Evolutionary conservation across 1,140 invertebrate species (phyloP), one percentile per base, ranked within the genome.

Genomic region (Drosophila ironensis): DNA sequence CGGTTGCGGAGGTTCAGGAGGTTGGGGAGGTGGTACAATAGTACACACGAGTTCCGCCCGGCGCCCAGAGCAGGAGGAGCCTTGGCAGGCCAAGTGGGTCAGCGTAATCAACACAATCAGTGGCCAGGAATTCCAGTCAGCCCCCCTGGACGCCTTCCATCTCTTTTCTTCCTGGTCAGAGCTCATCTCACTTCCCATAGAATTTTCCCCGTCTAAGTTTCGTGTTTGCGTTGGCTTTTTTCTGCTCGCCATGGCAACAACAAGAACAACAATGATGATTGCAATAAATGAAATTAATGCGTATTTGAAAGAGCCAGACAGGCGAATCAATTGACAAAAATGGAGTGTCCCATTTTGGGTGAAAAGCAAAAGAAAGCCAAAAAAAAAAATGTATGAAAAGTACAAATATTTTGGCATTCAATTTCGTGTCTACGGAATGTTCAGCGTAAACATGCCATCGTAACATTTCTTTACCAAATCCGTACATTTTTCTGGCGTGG

Each of bases 221-320:
- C 42, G 61, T 66, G 53, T 56, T 72, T 71, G 54, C 71, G 72
- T 75, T 82, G 73, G 74, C 72, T 69, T 71, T 82, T 51, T n/a
- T n/a, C n/a, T n/a, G n/a, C 69, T 82, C 69, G 56, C 78, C 64
- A 84, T 78, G 78, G 56, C 82, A 80, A 72, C 80, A 64, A 68
- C 66, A 40, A 44, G 41, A 63, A 64, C 42, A 64, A 86, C 78
- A 70, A 84, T 74, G 78, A 78, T 84, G 78, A 84, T 84, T 84
- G 80, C 80, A 80, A 86, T 84, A 84, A 84, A 84, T 84, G 80
- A 86, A 84, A 86, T 84, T 86, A 84, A 84, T 84, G 80, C 74
- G 80, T 86, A 84, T 84, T 84, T 84, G 70, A 84, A 80, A 86
- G 60, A 78, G 70, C 80, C 80, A 86, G 80, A 86, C 80, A 86